Evolutionary conservation across 2,113 vertebrate species (phyloP).

Genomic region (Bubalus kerabau): DNA sequence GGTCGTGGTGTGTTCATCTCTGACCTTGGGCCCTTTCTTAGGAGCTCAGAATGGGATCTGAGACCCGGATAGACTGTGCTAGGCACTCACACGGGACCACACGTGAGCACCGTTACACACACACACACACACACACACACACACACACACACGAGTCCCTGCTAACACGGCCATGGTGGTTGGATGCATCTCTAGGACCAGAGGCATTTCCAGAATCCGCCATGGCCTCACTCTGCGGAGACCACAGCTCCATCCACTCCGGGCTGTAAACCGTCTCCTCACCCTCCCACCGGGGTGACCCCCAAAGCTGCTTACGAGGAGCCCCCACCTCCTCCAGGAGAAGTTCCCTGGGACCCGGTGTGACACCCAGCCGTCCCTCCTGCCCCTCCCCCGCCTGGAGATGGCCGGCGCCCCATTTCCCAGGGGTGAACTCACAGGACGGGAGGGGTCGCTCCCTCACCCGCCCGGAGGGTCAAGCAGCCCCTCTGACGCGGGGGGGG

Average conservation of each 20-base stretch:
- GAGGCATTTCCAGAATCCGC: background rate
- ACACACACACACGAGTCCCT: too few relatives aligned
- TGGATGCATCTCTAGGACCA: background rate
- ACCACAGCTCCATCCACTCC: background rate
- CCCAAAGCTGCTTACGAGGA: background rate
- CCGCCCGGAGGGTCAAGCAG: background rate
- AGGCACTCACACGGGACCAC: fast-evolving
- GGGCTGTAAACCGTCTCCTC: background rate
- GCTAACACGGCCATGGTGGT: background rate
- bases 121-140: too few relatives aligned
- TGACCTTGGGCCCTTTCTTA: background rate
- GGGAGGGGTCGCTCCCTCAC: background rate
- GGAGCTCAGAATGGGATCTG: too few relatives aligned
- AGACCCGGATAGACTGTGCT: background rate
- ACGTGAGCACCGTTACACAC: too few relatives aligned
- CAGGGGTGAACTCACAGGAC: background rate
- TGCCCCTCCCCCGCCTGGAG: fast-evolving
- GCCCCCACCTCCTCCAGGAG: background rate
- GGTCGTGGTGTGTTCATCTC: background rate
- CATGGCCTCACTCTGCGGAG: background rate
- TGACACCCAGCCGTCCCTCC: background rate
- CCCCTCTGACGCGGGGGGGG: background rate
- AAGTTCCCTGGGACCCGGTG: background rate
- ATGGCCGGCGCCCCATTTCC: background rate
- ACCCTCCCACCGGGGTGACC: fast-evolving